Evolutionary conservation across 1,140 invertebrate species (phyloP).

Genomic region (Formica selysi): DNA sequence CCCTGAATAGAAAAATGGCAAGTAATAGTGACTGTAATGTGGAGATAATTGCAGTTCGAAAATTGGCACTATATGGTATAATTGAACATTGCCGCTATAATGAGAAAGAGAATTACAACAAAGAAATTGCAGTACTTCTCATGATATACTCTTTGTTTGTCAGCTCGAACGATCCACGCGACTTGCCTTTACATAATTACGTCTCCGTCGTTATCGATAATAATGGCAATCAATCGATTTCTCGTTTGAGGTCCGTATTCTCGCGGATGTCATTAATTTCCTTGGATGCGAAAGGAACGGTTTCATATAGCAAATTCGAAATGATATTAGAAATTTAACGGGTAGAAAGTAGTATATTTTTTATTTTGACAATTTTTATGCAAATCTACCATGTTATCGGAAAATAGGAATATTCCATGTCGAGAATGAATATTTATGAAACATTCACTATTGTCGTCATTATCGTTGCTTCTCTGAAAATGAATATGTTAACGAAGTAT

Average conservation of each 20-base stretch:
- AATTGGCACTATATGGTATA: slow-evolving; percentile 28
- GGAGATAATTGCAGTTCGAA: slow-evolving; percentile 28
- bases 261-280: neutral
- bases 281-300: neutral
- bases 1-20: slow-evolving; percentile 6
- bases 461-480: neutral
- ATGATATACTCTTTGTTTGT: slow-evolving; percentile 4
- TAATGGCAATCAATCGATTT: slow-evolving; percentile 16
- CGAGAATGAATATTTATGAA: neutral
- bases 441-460: neutral
- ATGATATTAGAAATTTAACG: neutral
- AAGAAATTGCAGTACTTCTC: slow-evolving; percentile 25
- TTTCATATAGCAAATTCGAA: neutral
- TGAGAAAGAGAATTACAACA: slow-evolving; percentile 22
- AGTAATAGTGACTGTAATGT: neutral
- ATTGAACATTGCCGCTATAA: slow-evolving; percentile 16
- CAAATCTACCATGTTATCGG: neutral
- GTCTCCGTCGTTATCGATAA: neutral
- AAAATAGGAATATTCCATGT: neutral
- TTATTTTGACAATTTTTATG: neutral
- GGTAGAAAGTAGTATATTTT: neutral
- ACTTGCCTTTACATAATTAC: slow-evolving; percentile 28
- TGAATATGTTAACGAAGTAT: neutral
- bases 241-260: neutral
- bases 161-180: neutral